A percentile compares a stretch with the other conserved stretches of the same genome.
phyloP scores from a whole-genome alignment of 2,113 vertebrate genomes.

The Ptilorrhoa leucosticta region DNA sequence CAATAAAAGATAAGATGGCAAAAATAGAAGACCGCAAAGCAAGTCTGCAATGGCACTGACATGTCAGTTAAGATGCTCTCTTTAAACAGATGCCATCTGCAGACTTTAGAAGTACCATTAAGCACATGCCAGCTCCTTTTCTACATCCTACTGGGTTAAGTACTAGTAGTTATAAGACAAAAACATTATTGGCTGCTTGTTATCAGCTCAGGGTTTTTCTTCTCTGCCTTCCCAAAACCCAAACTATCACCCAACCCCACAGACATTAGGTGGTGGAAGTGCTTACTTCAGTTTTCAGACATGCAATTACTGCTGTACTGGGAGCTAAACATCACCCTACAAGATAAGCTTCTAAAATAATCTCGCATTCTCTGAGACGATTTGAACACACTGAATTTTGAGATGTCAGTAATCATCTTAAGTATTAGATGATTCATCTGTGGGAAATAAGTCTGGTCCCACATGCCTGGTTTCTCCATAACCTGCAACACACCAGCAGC shows the following conservation, averaged over 20 bases:
- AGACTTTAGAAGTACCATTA: neutral
- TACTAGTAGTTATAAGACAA: neutral
- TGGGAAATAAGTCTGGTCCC: neutral
- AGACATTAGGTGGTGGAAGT: neutral
- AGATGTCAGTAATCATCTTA: neutral
- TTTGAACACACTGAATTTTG: neutral
- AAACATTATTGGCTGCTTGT: neutral
- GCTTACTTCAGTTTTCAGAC: neutral
- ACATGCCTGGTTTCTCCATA: neutral
- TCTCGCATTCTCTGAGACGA: neutral
- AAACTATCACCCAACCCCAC: neutral
- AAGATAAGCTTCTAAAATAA: neutral
- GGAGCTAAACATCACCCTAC: neutral
- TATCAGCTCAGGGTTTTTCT: neutral
- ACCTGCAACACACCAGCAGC: neutral
- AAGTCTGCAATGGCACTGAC: neutral
- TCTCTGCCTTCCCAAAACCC: neutral
- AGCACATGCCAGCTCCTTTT: neutral
- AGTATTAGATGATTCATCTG: neutral
- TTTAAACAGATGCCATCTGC: constrained; percentile 38
- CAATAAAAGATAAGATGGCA: neutral
- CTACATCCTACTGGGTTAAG: neutral
- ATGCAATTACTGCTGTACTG: neutral
- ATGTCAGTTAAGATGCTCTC: neutral
- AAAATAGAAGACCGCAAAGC: constrained; percentile 7